Base-by-base conservation (phyloP, 2,888 invertebrate species). In the Gastracanthus pulcherrimus region DNA sequence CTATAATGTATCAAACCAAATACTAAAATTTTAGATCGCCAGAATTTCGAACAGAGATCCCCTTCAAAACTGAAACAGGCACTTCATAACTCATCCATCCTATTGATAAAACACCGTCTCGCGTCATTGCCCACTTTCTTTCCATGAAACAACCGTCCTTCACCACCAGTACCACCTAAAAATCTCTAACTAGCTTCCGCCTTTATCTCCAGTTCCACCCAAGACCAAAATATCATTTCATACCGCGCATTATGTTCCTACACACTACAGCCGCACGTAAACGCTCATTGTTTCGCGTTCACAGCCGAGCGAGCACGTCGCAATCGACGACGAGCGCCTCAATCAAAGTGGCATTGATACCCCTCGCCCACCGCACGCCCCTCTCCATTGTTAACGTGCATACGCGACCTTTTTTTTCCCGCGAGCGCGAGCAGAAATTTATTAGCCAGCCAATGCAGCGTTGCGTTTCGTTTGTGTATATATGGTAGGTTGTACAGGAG, bases 341-440 rank as follows among this genome's bases (percentile, higher is more conserved):
- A 90, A 91, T 91, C 91, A 91, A 89, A 89, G 87, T 87, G 89
- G 87, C 89, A 91, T 90, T 90, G 91, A 90, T 90, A 90, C 86
- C 87, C 87, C 87, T 84, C 87, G 84, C 84, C 83, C 85, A 84
- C 84, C 84, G 75, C 81, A 82, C 85, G 84, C 86, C 85, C 83
- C 84, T 85, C 82, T 31, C 19, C 72, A 55, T 64, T 71, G 67
- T 64, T 29, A 23, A n/a, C 38, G 31, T n/a, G 5, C 19, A 7
- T 16, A 58, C 55, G 55, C 60, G 58, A 64, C 79, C 71, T 76
- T 72, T 82, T 80, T 80, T 72, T 78, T 76, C 81, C 82, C 82
- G 80, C 86, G 87, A 80, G 82, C 85, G 85, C 86, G 86, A 86
- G 87, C 87, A 86, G 87, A 89, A 90, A 89, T 90, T 89, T 89